phyloP scores from a whole-genome alignment of 2,797 vertebrate species.

The Urophycis tenuis region DNA sequence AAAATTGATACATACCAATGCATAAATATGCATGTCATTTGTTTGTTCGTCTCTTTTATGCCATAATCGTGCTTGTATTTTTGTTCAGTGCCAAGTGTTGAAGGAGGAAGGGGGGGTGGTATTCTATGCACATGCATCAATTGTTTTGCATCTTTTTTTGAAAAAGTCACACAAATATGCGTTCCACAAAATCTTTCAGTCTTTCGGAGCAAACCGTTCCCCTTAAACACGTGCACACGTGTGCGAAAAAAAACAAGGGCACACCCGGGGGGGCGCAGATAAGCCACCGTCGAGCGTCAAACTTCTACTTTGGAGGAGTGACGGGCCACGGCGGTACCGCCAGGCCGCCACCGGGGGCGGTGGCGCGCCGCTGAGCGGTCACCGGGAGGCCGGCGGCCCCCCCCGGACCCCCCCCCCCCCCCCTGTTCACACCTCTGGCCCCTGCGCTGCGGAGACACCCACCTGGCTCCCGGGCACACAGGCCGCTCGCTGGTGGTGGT shows the following conservation, averaged over 20 bases:
- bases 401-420: too few relatives aligned
- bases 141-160: background rate
- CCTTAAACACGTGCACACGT: background rate
- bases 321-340: background rate
- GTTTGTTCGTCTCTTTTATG: background rate
- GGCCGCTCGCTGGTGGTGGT: too few relatives aligned
- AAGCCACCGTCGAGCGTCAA: background rate
- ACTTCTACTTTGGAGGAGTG: slow-evolving; percentile 2
- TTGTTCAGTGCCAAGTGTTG: background rate
- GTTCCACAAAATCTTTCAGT: too few relatives aligned
- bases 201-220: too few relatives aligned
- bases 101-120: background rate
- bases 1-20: background rate
- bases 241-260: background rate
- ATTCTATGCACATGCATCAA: background rate
- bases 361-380: background rate
- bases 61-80: background rate
- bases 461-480: slow-evolving; percentile 11
- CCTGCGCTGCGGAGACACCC: background rate
- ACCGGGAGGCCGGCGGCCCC: background rate
- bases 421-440: slow-evolving; percentile 13
- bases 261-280: background rate
- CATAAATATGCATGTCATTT: background rate
- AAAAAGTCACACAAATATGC: too few relatives aligned
- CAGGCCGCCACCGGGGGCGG: background rate